Conservation (phyloP, 2,797 vertebrate genomes). For the Darevskia mixta region DNA sequence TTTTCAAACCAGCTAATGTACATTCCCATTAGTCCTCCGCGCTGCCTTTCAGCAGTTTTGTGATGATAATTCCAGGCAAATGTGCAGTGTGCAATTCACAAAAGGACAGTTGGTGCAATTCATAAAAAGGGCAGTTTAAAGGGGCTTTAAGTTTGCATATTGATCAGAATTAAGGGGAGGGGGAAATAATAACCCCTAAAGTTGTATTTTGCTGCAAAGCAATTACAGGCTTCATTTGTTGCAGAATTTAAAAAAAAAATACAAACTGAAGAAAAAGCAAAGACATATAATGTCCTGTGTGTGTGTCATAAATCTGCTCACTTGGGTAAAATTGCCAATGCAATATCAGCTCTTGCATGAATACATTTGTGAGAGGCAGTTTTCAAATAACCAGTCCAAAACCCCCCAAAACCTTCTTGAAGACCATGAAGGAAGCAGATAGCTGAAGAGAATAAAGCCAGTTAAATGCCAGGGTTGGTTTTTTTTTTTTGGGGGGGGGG, state of each 20-base stretch:
- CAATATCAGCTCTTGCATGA: neutral
- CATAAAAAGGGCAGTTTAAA: slow-evolving; percentile 4
- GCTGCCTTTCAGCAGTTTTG: slow-evolving; percentile 6
- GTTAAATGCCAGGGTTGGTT: no score
- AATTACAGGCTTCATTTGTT: slow-evolving; percentile 9
- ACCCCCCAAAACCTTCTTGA: neutral
- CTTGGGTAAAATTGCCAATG: neutral
- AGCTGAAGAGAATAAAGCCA: neutral
- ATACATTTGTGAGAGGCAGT: neutral
- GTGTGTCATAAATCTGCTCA: neutral
- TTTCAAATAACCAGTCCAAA: neutral
- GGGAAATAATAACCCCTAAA: slow-evolving; percentile 17
- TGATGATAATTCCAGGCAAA: slow-evolving; percentile 11
- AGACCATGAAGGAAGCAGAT: neutral
- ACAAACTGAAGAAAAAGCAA: neutral
- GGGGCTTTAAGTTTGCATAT: slow-evolving; percentile 24
- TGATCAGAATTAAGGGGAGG: neutral
- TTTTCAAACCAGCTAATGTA: slow-evolving; percentile 36
- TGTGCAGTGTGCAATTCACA: neutral
- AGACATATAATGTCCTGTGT: neutral
- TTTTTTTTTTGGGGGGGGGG: neutral
- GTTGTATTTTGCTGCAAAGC: slow-evolving; percentile 18
- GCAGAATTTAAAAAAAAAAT: neutral
- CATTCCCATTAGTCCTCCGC: neutral
- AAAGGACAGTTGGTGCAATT: slow-evolving; percentile 18